Evolutionary conservation across 1,140 invertebrate species (phyloP).

Genomic region (Vollenhovia emeryi): DNA sequence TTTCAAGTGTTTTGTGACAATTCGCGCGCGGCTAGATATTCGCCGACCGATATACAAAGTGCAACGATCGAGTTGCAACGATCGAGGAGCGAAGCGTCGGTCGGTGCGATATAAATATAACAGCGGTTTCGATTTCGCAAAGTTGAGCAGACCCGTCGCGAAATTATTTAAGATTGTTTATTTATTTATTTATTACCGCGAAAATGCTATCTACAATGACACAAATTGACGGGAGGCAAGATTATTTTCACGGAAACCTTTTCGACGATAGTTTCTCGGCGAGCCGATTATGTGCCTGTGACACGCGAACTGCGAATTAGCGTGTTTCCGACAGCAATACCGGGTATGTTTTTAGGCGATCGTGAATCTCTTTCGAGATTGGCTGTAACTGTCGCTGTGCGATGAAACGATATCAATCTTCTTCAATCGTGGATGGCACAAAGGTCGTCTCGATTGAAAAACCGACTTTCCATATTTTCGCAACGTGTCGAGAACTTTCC

Average conservation of each 20-base stretch:
- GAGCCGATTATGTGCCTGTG: background rate
- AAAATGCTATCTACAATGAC: background rate
- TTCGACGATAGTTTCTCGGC: background rate
- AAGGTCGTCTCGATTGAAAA: background rate
- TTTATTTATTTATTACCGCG: constrained; percentile 16
- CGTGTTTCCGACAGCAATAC: constrained; percentile 1
- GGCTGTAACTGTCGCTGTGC: background rate
- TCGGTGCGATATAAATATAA: background rate
- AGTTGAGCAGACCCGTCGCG: background rate
- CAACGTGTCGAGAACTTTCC: background rate
- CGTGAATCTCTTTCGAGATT: background rate
- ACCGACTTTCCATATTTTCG: background rate
- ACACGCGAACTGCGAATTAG: constrained; percentile 19
- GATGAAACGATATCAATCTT: background rate
- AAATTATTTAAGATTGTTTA: constrained; percentile 1
- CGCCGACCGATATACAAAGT: constrained; percentile 7
- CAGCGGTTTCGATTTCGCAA: background rate
- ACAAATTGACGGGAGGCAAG: background rate
- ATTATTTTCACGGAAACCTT: background rate
- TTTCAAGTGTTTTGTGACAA: constrained; percentile 65
- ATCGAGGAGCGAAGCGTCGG: background rate
- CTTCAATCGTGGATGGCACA: background rate
- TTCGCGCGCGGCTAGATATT: constrained; percentile 50
- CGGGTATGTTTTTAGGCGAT: constrained; percentile 9
- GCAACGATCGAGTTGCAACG: constrained; percentile 38